phyloP scores from a whole-genome alignment of 2,113 vertebrate species.

The Colaptes auratus region DNA sequence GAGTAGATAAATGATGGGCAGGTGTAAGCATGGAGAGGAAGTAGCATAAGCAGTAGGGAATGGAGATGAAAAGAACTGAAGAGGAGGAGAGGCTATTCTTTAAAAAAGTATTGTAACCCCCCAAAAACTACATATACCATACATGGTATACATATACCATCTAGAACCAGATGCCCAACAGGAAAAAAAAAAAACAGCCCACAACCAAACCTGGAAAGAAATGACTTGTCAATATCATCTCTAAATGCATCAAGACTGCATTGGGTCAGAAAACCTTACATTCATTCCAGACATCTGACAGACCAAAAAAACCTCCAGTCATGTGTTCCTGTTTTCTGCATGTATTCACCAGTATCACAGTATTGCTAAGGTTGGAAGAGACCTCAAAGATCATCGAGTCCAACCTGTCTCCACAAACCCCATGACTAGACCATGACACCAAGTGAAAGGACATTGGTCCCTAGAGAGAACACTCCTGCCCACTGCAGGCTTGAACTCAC shows the following conservation, averaged over 20 bases:
- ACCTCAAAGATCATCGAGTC: too few species aligned
- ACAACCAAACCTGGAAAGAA: background rate
- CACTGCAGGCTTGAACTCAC: too few species aligned
- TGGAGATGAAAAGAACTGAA: background rate
- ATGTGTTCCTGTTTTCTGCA: background rate
- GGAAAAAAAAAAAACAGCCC: background rate
- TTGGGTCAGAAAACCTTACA: background rate
- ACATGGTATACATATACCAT: background rate
- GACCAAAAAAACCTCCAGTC: background rate
- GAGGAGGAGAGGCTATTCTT: background rate
- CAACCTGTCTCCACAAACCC: too few species aligned
- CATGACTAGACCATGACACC: too few species aligned
- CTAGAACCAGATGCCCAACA: background rate
- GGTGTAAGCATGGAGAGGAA: background rate
- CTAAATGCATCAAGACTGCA: background rate
- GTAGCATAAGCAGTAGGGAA: background rate
- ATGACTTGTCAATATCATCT: background rate
- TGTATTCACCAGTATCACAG: background rate
- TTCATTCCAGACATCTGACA: background rate
- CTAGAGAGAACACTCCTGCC: too few species aligned
- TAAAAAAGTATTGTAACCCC: background rate
- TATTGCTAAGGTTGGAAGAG: too few species aligned
- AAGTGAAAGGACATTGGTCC: too few species aligned
- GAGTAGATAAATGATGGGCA: background rate
- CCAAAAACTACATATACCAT: background rate